Conservation (phyloP, 2,888 invertebrate species). For the Heteromyza rotundicornis region DNA sequence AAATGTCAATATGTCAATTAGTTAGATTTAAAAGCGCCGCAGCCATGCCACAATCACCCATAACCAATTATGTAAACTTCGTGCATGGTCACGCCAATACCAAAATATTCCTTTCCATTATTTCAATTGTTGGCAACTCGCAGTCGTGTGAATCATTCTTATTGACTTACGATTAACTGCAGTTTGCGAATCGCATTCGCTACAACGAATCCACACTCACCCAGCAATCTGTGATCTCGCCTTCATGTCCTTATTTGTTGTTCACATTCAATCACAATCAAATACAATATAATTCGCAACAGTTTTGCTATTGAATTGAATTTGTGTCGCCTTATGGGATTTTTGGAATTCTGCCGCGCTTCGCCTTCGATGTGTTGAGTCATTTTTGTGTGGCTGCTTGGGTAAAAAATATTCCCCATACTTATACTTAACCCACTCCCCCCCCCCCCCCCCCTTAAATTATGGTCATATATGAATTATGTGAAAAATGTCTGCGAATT, state of each 20-base stretch:
- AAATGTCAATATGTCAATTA: too few relatives aligned
- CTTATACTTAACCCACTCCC: not conserved
- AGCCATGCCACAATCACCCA: too few relatives aligned
- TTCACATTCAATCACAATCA: not conserved
- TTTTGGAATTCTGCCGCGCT: not conserved
- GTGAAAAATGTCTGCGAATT: conserved; percentile 4
- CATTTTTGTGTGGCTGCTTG: not conserved
- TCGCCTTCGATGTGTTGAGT: not conserved
- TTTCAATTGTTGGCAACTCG: too few relatives aligned
- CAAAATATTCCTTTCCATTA: too few relatives aligned
- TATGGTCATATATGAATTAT: not conserved
- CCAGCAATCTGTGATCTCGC: not conserved
- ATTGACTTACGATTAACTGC: not conserved
- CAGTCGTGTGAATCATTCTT: not conserved
- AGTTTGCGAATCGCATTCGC: not conserved
- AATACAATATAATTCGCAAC: not conserved
- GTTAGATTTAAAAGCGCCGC: too few relatives aligned
- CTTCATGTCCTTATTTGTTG: not conserved
- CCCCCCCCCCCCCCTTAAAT: not conserved
- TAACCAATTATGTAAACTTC: too few relatives aligned
- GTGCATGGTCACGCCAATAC: too few relatives aligned
- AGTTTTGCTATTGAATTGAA: not conserved
- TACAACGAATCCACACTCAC: not conserved
- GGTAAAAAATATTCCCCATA: not conserved
- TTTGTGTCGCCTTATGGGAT: not conserved